Conservation (phyloP, 2,888 invertebrate species). For the Apotomis turbidana region DNA sequence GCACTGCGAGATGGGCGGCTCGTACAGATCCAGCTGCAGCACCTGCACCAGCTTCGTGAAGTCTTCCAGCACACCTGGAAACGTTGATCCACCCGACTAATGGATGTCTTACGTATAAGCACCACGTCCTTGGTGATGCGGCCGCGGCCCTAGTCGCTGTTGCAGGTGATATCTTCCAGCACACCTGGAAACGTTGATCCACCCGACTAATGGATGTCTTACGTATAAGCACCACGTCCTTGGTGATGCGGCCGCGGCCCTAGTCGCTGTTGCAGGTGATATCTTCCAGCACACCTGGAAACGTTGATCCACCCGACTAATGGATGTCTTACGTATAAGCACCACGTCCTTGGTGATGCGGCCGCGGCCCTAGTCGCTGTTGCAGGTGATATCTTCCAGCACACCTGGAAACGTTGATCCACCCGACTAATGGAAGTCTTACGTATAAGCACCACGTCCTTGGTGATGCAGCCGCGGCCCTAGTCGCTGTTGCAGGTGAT, state of each 20-base stretch:
- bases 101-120: too few species aligned
- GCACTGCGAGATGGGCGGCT: slow-evolving; percentile 98
- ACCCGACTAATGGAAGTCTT: too few species aligned
- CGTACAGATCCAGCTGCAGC: slow-evolving; percentile 97
- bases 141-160: slow-evolving; percentile 89
- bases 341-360: slow-evolving; percentile 96
- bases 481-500: slow-evolving; percentile 92
- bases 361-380: slow-evolving; percentile 89
- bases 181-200: slow-evolving; percentile 84
- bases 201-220: too few species aligned
- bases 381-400: too few species aligned
- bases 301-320: too few species aligned
- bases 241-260: slow-evolving; percentile 82
- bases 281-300: slow-evolving; percentile 94
- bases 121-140: slow-evolving; percentile 98
- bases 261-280: slow-evolving; percentile 92
- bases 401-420: too few species aligned
- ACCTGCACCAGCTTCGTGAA: slow-evolving; percentile 95
- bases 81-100: too few species aligned
- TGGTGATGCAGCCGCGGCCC: slow-evolving; percentile 94
- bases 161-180: slow-evolving; percentile 96
- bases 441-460: too few species aligned
- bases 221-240: slow-evolving; percentile 90
- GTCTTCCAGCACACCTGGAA: too few species aligned
- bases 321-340: slow-evolving; percentile 43